Conservation (phyloP, 2,797 vertebrate genomes). For the Tokudaia muenninki region DNA sequence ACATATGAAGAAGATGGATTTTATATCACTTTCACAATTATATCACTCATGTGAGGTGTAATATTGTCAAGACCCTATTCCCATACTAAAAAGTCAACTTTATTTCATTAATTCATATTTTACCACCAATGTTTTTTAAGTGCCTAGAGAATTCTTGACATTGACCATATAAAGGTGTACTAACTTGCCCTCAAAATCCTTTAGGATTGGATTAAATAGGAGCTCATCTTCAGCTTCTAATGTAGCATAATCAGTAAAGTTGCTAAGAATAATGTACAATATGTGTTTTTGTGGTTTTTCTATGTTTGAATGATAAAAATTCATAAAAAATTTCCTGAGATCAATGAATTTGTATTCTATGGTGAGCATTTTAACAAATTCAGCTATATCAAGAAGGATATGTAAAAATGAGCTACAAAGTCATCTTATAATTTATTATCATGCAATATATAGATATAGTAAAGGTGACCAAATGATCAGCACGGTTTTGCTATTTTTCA, state of each 20-base stretch:
- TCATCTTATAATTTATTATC: conserved; percentile 81
- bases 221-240: conserved; percentile 59
- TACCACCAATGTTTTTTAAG: conserved; percentile 49
- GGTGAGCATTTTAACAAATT: conserved; percentile 68
- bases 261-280: conserved; percentile 64
- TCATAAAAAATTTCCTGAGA: conserved; percentile 65
- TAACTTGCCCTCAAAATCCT: neutral
- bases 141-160: conserved; percentile 50
- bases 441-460: conserved; percentile 80
- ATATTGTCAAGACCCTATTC: conserved; percentile 48
- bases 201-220: conserved; percentile 54
- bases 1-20: neutral
- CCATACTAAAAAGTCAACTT: conserved; percentile 41
- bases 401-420: conserved; percentile 81
- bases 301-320: conserved; percentile 13
- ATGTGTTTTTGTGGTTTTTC: neutral
- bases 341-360: conserved; percentile 60
- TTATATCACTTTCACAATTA: neutral
- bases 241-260: conserved; percentile 16
- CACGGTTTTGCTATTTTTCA: conserved; percentile 79
- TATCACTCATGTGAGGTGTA: neutral
- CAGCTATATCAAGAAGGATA: conserved; percentile 69
- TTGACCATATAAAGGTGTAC: conserved; percentile 54
- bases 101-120: conserved; percentile 70
- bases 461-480: conserved; percentile 77